Evolutionary conservation across 1,140 invertebrate species (phyloP).

Genomic region (Drosophila subobscura): DNA sequence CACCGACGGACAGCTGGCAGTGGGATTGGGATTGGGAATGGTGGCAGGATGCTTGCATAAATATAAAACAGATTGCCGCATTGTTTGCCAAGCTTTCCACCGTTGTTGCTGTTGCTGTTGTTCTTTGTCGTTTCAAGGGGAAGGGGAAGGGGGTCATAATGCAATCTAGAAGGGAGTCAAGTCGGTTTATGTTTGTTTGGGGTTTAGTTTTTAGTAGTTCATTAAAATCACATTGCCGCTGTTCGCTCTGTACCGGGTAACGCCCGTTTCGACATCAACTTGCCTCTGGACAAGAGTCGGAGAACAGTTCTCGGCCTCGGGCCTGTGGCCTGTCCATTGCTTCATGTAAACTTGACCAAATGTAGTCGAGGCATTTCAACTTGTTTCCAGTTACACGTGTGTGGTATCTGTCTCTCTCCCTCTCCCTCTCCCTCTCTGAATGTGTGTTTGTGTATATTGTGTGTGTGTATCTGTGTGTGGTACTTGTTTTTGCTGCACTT

Average conservation of each 20-base stretch:
- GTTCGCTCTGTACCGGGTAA: background rate
- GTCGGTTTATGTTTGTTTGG: constrained; percentile 67
- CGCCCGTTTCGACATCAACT: constrained; percentile 6
- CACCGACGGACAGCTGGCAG: constrained; percentile 17
- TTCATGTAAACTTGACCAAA: constrained; percentile 77
- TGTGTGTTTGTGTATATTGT: constrained; percentile 21
- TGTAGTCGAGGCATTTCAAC: constrained; percentile 75
- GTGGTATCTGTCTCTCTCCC: constrained; percentile 14
- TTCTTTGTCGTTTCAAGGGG: background rate
- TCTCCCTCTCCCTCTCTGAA: background rate
- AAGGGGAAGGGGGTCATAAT: constrained; percentile 39
- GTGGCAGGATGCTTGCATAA: constrained; percentile 69
- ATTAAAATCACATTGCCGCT: constrained; percentile 72
- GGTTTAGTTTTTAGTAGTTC: constrained; percentile 70
- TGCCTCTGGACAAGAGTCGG: constrained; percentile 30
- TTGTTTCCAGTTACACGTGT: constrained; percentile 73
- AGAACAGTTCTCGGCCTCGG: constrained; percentile 34
- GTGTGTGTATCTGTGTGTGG: constrained; percentile 28
- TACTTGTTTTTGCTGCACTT: constrained; percentile 53
- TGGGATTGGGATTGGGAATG: constrained; percentile 12
- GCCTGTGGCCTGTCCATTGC: constrained; percentile 26
- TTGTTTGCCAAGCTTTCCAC: constrained; percentile 48
- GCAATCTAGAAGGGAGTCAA: constrained; percentile 56
- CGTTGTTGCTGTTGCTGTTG: constrained; percentile 39
- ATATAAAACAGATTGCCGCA: constrained; percentile 66